Evolutionary conservation across 1,140 invertebrate species (phyloP).

Genomic region (Amyelois transitella): DNA sequence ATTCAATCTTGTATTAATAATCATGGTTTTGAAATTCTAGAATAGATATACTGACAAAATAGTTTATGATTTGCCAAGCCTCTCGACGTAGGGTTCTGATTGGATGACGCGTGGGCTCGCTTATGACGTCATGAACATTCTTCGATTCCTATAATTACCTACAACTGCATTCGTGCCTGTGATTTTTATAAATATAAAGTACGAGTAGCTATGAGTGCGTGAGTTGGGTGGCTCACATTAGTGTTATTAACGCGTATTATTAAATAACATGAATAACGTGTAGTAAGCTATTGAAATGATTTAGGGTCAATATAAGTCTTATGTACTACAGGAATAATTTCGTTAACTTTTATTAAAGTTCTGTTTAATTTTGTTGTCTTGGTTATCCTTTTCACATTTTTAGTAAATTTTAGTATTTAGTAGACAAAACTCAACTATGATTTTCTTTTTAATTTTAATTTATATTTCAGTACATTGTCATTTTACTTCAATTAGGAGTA

Average conservation of each 20-base stretch:
- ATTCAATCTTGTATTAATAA: no score
- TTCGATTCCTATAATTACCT: conserved; percentile 58
- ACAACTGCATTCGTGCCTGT: conserved; percentile 40
- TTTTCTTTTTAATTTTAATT: not conserved
- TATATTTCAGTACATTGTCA: conserved; percentile 16
- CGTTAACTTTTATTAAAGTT: no score
- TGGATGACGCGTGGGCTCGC: conserved; percentile 67
- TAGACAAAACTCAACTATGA: not conserved
- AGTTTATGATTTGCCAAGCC: conserved; percentile 41
- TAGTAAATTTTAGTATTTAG: not conserved
- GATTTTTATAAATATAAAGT: conserved; percentile 8
- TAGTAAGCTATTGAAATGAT: no score
- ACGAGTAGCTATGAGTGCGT: conserved; percentile 14
- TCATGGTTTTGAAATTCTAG: no score
- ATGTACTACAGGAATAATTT: no score
- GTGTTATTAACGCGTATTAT: not conserved
- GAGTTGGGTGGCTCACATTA: conserved; percentile 2
- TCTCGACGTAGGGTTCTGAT: conserved; percentile 54
- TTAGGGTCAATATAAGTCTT: no score
- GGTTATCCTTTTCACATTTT: not conserved
- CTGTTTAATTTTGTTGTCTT: no score
- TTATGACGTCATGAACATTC: conserved; percentile 67
- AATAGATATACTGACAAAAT: no score
- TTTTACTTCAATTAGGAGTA: conserved; percentile 20
- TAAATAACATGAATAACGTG: no score